A percentile compares a stretch with the other conserved stretches of the same genome.
phyloP scores from a whole-genome alignment of 2,797 vertebrate genomes.

The Falco peregrinus region DNA sequence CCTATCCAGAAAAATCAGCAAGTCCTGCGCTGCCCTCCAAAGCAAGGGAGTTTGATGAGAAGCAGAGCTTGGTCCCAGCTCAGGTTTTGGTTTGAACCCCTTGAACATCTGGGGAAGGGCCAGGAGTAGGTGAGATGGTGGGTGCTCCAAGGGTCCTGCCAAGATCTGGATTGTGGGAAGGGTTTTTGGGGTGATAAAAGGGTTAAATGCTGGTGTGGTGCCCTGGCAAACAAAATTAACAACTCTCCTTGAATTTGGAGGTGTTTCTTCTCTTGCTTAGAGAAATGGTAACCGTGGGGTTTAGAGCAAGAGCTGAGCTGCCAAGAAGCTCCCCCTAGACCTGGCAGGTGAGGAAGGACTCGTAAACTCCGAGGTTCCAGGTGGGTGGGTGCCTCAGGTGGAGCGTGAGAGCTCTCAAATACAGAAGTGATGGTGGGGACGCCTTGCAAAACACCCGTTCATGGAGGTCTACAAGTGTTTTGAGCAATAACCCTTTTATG shows the following conservation, averaged over 20 bases:
- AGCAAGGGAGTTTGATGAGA: background rate
- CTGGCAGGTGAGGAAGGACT: background rate
- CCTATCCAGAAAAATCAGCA: background rate
- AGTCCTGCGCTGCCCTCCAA: background rate
- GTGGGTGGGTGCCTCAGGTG: background rate
- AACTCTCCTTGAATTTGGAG: background rate
- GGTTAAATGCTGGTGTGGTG: background rate
- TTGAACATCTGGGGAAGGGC: background rate
- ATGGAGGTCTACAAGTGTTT: background rate
- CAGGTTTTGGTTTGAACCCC: background rate
- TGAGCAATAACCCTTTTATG: background rate
- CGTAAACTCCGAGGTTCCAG: background rate
- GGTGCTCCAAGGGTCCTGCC: background rate
- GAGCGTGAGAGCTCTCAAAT: background rate
- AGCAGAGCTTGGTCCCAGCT: background rate
- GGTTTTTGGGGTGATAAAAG: background rate
- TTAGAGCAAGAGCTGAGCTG: background rate
- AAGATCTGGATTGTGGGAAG: background rate
- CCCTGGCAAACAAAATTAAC: background rate
- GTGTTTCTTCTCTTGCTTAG: background rate
- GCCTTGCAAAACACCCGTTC: background rate
- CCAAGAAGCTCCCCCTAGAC: background rate
- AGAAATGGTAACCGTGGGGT: background rate
- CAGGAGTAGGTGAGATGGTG: background rate
- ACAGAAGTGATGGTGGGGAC: background rate